These are phyloP conservation scores for Nephila pilipes DNA, from an alignment of 1,140 invertebrate species.

Conservation along the genomic window DNA sequence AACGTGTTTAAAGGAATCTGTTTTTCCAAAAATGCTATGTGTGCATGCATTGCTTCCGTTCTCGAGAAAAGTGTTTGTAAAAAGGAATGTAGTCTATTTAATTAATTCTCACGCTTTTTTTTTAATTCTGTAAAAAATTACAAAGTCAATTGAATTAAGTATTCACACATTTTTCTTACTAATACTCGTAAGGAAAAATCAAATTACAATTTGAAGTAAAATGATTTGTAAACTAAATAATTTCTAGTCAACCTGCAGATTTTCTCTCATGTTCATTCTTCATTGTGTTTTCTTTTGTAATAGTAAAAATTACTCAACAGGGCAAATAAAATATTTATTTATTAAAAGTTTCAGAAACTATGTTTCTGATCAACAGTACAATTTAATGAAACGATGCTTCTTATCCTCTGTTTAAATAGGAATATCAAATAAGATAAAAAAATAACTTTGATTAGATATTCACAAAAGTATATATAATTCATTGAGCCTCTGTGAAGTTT, in stretches of 20 bases:
- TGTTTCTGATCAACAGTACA: too few species aligned
- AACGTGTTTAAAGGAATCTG: background rate
- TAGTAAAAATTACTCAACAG: too few species aligned
- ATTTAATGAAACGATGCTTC: too few species aligned
- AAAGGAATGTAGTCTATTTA: background rate
- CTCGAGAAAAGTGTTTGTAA: background rate
- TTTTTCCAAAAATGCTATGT: slow-evolving; percentile 10
- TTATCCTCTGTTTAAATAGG: too few species aligned
- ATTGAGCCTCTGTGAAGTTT: too few species aligned
- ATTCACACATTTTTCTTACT: background rate
- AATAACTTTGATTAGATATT: too few species aligned
- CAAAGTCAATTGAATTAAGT: background rate
- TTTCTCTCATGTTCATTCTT: too few species aligned
- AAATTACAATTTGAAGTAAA: background rate
- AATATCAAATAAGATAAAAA: too few species aligned
- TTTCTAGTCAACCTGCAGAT: background rate
- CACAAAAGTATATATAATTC: too few species aligned
- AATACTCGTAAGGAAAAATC: background rate
- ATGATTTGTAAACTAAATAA: background rate
- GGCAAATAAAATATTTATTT: too few species aligned
- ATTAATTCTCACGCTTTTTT: background rate
- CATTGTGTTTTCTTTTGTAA: too few species aligned
- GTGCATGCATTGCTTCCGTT: background rate
- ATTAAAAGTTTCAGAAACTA: too few species aligned
- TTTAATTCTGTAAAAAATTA: background rate